Conservation (phyloP, 2,888 invertebrate species). For the Caenorhabditis sulstoni region DNA sequence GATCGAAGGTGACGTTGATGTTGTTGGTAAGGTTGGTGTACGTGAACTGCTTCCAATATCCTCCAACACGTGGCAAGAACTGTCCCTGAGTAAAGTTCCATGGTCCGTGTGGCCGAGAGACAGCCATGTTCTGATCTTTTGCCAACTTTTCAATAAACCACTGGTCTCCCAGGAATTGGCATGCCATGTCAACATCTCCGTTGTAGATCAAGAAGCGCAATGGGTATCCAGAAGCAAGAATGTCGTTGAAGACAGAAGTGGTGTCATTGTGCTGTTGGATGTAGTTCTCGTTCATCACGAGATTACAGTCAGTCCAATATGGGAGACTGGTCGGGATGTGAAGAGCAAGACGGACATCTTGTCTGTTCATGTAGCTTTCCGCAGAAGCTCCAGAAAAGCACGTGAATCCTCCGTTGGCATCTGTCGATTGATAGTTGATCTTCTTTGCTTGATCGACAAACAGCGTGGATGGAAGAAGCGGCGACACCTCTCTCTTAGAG, state of each 20-base stretch:
- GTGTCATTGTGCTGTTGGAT: constrained; percentile 76
- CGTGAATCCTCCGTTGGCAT: constrained; percentile 69
- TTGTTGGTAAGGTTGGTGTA: constrained; percentile 38
- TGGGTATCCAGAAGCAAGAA: constrained; percentile 57
- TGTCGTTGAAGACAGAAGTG: constrained; percentile 69
- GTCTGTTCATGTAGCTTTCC: constrained; percentile 65
- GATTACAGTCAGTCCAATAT: constrained; percentile 71
- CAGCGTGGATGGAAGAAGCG: constrained; percentile 54
- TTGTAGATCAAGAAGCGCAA: constrained; percentile 73
- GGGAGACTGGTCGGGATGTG: constrained; percentile 63
- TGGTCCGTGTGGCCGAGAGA: constrained; percentile 43
- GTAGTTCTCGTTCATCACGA: constrained; percentile 73
- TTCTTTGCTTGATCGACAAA: constrained; percentile 71
- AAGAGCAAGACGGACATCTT: constrained; percentile 65
- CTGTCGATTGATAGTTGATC: constrained; percentile 71
- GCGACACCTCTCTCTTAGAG: constrained; percentile 57
- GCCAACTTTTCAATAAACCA: constrained; percentile 77
- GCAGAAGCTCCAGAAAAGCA: constrained; percentile 69
- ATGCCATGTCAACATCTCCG: constrained; percentile 78
- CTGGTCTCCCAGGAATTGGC: constrained; percentile 75
- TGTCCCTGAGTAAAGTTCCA: constrained; percentile 73
- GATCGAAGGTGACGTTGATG: constrained; percentile 55
- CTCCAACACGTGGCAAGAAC: constrained; percentile 68
- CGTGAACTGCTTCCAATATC: constrained; percentile 71
- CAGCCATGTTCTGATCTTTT: constrained; percentile 53